Percentiles rank a stretch among this genome's conserved stretches.
Conservation (phyloP, 2,888 invertebrate species). For the Odontocerum albicorne region DNA sequence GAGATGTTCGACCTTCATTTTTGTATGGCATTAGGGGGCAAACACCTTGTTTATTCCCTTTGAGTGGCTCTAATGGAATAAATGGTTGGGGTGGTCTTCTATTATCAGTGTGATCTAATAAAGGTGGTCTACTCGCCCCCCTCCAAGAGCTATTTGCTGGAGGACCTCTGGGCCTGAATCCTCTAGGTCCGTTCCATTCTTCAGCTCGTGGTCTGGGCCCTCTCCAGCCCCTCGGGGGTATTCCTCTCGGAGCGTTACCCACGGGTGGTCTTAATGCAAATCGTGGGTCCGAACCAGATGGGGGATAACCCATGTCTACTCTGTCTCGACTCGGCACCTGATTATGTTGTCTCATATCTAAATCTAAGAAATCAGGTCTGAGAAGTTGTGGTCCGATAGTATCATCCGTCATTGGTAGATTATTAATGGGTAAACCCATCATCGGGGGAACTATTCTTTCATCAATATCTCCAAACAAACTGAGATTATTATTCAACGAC, state of each 20-base stretch:
- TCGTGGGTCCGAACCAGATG: neutral
- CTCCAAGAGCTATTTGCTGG: conserved; percentile 44
- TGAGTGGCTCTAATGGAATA: conserved; percentile 41
- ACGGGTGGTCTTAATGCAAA: neutral
- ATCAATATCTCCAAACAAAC: conserved; percentile 54
- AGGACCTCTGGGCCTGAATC: conserved; percentile 44
- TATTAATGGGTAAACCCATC: conserved; percentile 42
- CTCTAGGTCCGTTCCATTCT: conserved; percentile 45
- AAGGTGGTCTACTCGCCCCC: conserved; percentile 43
- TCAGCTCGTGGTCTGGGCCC: conserved; percentile 47
- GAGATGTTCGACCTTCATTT: conserved; percentile 43
- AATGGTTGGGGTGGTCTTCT: conserved; percentile 43
- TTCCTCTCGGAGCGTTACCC: conserved; percentile 16
- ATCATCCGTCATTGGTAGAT: conserved; percentile 9
- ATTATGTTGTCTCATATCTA: conserved; percentile 47
- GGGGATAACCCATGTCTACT: neutral
- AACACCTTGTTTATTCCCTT: conserved; percentile 49
- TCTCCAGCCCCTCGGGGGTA: conserved; percentile 44
- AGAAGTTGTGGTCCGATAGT: conserved; percentile 15
- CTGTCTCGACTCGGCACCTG: conserved; percentile 38
- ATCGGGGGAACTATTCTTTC: conserved; percentile 51
- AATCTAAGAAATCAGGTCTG: conserved; percentile 42
- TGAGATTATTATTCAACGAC: conserved; percentile 26
- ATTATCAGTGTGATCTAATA: conserved; percentile 35
- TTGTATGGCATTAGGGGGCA: conserved; percentile 46